phyloP scores from a whole-genome alignment of 2,113 vertebrate species.

The Isichthys henryi region DNA sequence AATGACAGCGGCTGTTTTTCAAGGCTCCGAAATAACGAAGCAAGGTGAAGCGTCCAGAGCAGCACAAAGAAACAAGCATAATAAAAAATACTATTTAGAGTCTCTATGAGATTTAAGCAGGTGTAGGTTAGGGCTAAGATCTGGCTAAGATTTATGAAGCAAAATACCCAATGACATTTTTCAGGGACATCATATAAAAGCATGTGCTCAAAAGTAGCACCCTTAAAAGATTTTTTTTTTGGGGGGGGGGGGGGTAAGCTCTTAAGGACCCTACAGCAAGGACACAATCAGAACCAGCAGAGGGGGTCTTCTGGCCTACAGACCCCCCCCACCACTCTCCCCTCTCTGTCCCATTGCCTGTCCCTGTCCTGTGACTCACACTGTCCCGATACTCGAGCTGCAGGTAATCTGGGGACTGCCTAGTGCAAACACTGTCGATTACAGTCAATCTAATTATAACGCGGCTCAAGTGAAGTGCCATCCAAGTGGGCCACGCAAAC shows the following conservation, averaged over 20 bases:
- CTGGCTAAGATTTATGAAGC: background rate
- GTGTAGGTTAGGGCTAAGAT: background rate
- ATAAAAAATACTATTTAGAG: background rate
- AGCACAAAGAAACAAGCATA: background rate
- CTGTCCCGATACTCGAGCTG: background rate
- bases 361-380: background rate
- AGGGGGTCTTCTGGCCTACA: background rate
- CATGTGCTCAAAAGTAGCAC: background rate
- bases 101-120: background rate
- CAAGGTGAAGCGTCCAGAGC: conserved; percentile 31
- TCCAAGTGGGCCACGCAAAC: conserved; percentile 7
- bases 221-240: background rate
- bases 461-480: background rate
- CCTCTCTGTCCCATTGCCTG: background rate
- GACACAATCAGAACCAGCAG: background rate
- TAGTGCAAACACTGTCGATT: conserved; percentile 3
- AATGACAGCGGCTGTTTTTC: conserved; percentile 26
- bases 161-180: background rate
- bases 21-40: conserved; percentile 45
- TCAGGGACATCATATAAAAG: background rate
- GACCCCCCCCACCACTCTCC: background rate
- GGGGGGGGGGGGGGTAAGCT: background rate
- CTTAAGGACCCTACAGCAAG: background rate
- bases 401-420: background rate
- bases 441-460: conserved; percentile 14